Percentiles rank a stretch among this genome's conserved stretches.
These are phyloP conservation scores for Xanthia icteritia DNA, from an alignment of 2,888 invertebrate genomes.

Conservation along the genomic window DNA sequence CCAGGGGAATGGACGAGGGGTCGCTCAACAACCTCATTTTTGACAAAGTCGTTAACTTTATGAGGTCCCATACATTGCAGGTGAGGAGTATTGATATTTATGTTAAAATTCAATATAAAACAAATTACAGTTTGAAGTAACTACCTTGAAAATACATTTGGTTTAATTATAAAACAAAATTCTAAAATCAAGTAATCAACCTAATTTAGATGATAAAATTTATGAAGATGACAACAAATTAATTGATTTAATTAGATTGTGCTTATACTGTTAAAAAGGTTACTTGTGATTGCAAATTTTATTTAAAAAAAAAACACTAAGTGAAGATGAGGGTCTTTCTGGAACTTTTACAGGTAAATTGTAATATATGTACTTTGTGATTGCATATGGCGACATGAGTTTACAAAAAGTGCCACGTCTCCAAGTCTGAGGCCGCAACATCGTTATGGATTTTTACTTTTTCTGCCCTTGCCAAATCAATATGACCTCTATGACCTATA, in stretches of 20 bases:
- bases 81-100: slow-evolving; percentile 79
- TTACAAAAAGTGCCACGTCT: not conserved
- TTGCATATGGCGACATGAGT: not conserved
- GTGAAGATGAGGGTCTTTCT: not conserved
- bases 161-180: not conserved
- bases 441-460: no score
- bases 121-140: not conserved
- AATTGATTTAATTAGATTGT: not conserved
- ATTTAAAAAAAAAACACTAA: not conserved
- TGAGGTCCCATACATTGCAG: slow-evolving; percentile 95
- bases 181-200: not conserved
- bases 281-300: not conserved
- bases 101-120: not conserved
- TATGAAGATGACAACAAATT: not conserved
- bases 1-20: slow-evolving; percentile 93
- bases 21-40: slow-evolving; percentile 94
- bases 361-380: not conserved
- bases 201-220: not conserved
- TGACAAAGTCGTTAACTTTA: slow-evolving; percentile 93
- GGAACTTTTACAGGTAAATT: not conserved
- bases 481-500: not conserved
- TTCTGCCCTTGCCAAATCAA: not conserved
- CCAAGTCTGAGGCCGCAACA: not conserved
- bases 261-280: not conserved
- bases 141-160: not conserved